Conservation (phyloP, 2,797 vertebrate genomes). For the Myotis daubentonii region DNA sequence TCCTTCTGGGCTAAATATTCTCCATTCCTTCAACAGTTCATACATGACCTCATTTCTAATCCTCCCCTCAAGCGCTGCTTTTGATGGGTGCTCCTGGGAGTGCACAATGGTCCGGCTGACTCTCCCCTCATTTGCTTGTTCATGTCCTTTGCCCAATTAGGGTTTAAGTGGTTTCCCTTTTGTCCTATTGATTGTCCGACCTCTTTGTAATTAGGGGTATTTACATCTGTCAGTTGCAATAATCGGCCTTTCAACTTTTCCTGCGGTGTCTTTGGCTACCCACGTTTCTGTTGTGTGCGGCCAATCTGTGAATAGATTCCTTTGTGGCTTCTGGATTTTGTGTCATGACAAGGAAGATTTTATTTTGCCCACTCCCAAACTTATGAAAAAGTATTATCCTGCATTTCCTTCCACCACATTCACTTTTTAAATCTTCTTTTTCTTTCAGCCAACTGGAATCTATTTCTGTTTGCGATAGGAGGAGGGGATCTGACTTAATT, state of each 20-base stretch:
- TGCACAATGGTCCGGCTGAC: background rate
- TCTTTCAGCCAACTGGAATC: background rate
- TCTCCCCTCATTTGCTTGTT: background rate
- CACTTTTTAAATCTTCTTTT: background rate
- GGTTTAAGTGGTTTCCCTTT: background rate
- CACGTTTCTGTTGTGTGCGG: background rate
- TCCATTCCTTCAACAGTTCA: background rate
- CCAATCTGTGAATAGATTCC: background rate
- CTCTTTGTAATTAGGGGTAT: background rate
- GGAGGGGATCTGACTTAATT: slow-evolving; percentile 10
- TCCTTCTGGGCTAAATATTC: background rate
- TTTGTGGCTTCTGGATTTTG: background rate
- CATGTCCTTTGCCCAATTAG: background rate
- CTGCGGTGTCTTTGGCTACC: background rate
- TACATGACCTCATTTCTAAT: background rate
- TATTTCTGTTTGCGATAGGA: slow-evolving; percentile 10
- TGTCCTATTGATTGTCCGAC: background rate
- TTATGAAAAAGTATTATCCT: background rate
- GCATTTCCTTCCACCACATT: background rate
- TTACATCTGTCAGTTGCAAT: background rate
- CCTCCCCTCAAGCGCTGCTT: background rate
- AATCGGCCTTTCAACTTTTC: background rate
- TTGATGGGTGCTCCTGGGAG: background rate
- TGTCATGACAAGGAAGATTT: background rate
- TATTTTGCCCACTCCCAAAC: background rate